Percentiles rank a stretch among this genome's conserved stretches.
These are phyloP conservation scores for Chymomyza amoena DNA, from an alignment of 2,888 invertebrate genomes.

Conservation along the genomic window DNA sequence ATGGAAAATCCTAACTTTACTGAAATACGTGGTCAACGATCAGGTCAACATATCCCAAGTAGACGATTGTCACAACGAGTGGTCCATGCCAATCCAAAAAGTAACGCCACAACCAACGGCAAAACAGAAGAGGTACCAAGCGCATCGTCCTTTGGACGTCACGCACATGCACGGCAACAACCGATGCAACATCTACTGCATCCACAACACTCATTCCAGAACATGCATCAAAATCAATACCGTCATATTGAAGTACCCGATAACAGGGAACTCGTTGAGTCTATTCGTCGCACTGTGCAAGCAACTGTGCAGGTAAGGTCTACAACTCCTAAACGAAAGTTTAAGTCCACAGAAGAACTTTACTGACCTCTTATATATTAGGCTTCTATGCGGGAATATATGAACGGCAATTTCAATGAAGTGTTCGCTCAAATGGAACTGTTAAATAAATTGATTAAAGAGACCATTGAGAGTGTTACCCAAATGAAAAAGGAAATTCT, in stretches of 20 bases:
- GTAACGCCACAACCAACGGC: conserved; percentile 8
- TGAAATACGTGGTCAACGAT: neutral
- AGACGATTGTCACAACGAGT: conserved; percentile 38
- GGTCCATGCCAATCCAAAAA: conserved; percentile 23
- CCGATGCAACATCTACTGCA: conserved; percentile 56
- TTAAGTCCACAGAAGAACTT: no score
- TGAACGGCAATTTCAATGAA: conserved; percentile 70
- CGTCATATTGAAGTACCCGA: conserved; percentile 59
- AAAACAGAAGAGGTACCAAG: conserved; percentile 44
- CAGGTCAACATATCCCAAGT: conserved; percentile 19
- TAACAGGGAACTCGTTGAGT: conserved; percentile 74
- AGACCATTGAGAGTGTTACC: conserved; percentile 59
- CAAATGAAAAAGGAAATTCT: conserved; percentile 66
- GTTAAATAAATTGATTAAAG: conserved; percentile 62
- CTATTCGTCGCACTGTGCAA: conserved; percentile 74
- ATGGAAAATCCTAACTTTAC: conserved; percentile 4
- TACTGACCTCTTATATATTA: conserved; percentile 12
- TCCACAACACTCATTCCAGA: conserved; percentile 45
- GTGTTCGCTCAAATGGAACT: conserved; percentile 67
- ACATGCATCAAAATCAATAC: conserved; percentile 6
- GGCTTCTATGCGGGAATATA: conserved; percentile 69
- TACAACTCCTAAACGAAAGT: no score
- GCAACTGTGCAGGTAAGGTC: conserved; percentile 67
- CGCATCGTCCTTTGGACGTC: no score
- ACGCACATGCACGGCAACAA: conserved; percentile 8